Evolutionary conservation across 2,113 vertebrate genomes (phyloP).

Genomic region (Gymnogyps californianus): DNA sequence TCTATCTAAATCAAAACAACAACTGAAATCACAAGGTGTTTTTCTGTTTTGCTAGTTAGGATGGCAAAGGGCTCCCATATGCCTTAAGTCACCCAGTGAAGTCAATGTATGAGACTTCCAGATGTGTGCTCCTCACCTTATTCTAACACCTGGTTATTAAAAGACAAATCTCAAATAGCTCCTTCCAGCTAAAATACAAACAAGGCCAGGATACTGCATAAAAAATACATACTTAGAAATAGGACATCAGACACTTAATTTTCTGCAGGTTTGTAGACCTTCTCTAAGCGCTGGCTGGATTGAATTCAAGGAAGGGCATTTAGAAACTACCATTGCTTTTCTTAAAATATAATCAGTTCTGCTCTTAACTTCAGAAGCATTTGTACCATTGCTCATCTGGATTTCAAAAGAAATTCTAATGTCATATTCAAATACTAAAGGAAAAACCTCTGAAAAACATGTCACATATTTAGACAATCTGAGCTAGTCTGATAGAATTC

Average conservation of each 20-base stretch:
- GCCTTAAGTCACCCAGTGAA: neutral
- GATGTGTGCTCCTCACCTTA: neutral
- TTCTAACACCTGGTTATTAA: neutral
- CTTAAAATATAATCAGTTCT: neutral
- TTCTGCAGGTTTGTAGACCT: neutral
- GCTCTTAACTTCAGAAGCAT: neutral
- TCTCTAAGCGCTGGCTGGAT: neutral
- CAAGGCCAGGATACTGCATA: neutral
- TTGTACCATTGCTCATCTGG: rapidly evolving
- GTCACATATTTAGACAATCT: neutral
- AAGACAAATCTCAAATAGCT: neutral
- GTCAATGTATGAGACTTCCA: neutral
- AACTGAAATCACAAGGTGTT: neutral
- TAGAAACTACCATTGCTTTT: neutral
- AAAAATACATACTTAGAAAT: neutral
- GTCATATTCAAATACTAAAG: neutral
- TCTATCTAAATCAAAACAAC: neutral
- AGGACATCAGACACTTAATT: neutral
- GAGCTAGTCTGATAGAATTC: neutral
- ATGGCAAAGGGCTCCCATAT: neutral
- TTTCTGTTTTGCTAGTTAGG: neutral
- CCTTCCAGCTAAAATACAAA: neutral
- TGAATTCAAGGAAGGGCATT: neutral
- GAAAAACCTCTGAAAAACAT: neutral
- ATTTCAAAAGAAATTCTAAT: neutral